Base-by-base conservation (phyloP, 2,888 invertebrate genomes). In the Psococerastis gibbosa region DNA sequence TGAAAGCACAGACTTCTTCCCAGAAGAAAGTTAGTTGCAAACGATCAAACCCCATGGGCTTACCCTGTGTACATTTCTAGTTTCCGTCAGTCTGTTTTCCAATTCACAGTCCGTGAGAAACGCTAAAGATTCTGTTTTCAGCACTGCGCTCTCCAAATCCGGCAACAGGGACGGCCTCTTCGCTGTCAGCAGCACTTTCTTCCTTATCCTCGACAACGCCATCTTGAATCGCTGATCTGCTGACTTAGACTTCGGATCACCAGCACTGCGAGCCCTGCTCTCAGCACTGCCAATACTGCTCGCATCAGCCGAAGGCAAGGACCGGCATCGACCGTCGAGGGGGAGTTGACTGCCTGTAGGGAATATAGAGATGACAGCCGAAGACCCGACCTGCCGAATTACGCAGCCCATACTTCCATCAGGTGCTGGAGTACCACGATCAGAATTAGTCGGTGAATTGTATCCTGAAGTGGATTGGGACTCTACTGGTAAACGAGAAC, bases 61-160 rank as follows among this genome's bases (percentile, higher is more conserved):
- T 67, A 67, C 67, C 66, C 66, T 61, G 52, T 65, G 63, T 45
- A 65, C 60, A 45, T 64, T 60, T 55, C 63, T 63, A 55, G 62
- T 65, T 50, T 64, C 56, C 53, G 64, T 61, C 52, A 66, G 65
- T 50, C 67, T 61, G 51, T 65, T 66, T 47, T 67, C 55, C 55
- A 67, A 57, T 53, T 68, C 68, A 50, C 60, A 56, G 48, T 66
- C 65, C 35, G 63, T 58, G 43, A 68, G 55, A 51, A 66, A 65
- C 27, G 66, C 66, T 52, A 68, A 58, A 53, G 66, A 65, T 53
- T 67, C 66, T 11, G 65, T 64, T 53, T 65, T 65, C 52, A 65
- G 56, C 49, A 66, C 65, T 46, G 65, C 64, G 46, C 61, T 62
- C 54, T 66, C 65, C 49, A 65, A 52, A 52, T 66, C 66, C 13